phyloP scores from a whole-genome alignment of 2,113 vertebrate genomes.

The Ploceus nigricollis region DNA sequence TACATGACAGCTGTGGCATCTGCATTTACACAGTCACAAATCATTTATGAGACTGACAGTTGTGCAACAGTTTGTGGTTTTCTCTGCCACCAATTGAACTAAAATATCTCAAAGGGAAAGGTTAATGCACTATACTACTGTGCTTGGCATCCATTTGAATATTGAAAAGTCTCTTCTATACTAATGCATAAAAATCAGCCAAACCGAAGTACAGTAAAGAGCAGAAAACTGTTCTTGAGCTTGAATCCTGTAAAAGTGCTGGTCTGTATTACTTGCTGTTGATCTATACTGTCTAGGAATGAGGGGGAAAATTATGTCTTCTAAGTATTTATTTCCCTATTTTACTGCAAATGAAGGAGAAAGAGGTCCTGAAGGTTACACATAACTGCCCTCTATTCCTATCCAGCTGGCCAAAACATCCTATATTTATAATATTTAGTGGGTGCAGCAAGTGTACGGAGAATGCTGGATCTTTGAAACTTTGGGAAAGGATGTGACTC shows the following conservation, averaged over 20 bases:
- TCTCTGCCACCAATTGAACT: constrained; percentile 58
- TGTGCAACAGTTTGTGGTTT: constrained; percentile 63
- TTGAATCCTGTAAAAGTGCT: neutral
- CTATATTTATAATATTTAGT: neutral
- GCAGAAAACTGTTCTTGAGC: neutral
- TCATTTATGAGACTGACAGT: constrained; percentile 50
- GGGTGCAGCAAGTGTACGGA: rapidly evolving
- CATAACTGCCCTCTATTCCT: neutral
- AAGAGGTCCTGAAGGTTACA: neutral
- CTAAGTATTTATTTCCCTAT: neutral
- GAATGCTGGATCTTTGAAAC: neutral
- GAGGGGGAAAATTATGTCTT: neutral
- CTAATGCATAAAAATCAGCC: constrained; percentile 47
- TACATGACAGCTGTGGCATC: constrained; percentile 39
- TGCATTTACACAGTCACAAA: constrained; percentile 54
- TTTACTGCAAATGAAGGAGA: neutral
- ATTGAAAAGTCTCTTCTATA: constrained; percentile 22
- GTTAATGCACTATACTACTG: constrained; percentile 58
- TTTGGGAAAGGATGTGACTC: neutral
- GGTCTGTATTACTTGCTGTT: neutral
- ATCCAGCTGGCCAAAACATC: neutral
- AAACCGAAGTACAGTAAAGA: constrained; percentile 2
- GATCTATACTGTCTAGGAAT: neutral
- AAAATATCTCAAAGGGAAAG: constrained; percentile 60
- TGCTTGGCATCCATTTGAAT: constrained; percentile 55